phyloP scores from a whole-genome alignment of 2,797 vertebrate genomes.

The Acropternis orthonyx region DNA sequence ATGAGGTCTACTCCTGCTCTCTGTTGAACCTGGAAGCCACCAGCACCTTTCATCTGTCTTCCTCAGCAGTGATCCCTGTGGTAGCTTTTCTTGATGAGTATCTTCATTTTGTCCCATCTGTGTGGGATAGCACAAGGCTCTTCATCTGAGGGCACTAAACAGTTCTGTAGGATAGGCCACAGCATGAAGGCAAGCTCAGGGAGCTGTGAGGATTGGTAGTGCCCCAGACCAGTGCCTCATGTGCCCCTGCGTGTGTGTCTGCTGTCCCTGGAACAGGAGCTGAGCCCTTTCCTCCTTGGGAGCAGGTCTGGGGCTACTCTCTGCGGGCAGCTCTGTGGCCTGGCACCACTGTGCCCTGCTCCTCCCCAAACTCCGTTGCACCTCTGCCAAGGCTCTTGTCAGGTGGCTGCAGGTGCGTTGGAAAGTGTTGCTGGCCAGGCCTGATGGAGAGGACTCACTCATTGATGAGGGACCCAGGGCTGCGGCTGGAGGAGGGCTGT shows the following conservation, averaged over 20 bases:
- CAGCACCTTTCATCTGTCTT: not conserved
- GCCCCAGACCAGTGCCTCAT: not conserved
- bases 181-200: not conserved
- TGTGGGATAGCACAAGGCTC: not conserved
- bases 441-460: not conserved
- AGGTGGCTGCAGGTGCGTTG: accelerated
- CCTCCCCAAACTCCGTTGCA: accelerated
- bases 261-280: not conserved
- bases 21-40: not conserved
- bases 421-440: not conserved
- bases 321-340: not conserved
- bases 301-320: not conserved
- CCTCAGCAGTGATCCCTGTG: not conserved
- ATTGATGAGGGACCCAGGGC: accelerated
- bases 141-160: not conserved
- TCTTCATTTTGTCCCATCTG: not conserved
- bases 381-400: not conserved
- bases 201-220: not conserved
- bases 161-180: not conserved
- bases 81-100: not conserved
- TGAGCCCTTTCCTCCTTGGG: not conserved
- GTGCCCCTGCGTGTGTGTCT: not conserved
- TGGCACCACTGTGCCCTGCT: not conserved
- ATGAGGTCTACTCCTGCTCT: not conserved
- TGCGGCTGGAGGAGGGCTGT: not conserved